Evolutionary conservation across 1,140 invertebrate species (phyloP).

Genomic region (Nixonia krombeini): DNA sequence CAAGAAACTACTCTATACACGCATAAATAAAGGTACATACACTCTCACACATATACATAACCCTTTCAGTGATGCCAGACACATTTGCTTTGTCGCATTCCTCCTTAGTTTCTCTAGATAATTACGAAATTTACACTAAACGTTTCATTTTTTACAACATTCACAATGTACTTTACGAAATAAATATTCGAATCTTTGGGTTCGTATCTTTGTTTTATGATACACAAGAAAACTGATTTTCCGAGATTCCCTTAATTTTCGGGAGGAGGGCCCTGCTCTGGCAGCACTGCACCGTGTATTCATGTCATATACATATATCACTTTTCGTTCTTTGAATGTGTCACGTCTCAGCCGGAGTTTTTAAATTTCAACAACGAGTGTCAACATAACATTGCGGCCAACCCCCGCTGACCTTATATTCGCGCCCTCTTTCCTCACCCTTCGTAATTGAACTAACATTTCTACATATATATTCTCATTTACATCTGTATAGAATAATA

Average conservation of each 20-base stretch:
- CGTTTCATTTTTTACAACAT: slow-evolving; percentile 15
- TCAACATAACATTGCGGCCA: slow-evolving; percentile 30
- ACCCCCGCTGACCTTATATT: slow-evolving; percentile 14
- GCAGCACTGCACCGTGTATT: slow-evolving; percentile 3
- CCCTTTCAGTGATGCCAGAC: slow-evolving; percentile 7
- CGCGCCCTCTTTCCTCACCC: slow-evolving; percentile 15
- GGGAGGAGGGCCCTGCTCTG: background rate
- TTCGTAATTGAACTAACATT: slow-evolving; percentile 51
- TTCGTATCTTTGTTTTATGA: background rate
- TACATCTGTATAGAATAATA: slow-evolving; percentile 45
- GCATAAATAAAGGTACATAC: background rate
- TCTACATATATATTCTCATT: slow-evolving; percentile 44
- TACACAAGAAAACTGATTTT: background rate
- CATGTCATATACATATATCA: background rate
- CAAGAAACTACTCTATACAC: background rate
- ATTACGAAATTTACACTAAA: slow-evolving; percentile 7
- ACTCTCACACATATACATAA: background rate
- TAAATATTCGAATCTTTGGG: slow-evolving; percentile 3
- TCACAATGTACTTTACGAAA: slow-evolving; percentile 2
- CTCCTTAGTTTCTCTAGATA: background rate
- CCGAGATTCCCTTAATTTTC: background rate
- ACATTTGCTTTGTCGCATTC: background rate
- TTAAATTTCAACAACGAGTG: slow-evolving; percentile 49
- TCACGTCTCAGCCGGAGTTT: background rate
- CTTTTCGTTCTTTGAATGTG: slow-evolving; percentile 4